Evolutionary conservation across 1,140 invertebrate genomes (phyloP).

Genomic region (Thaumetopoea pityocampa): DNA sequence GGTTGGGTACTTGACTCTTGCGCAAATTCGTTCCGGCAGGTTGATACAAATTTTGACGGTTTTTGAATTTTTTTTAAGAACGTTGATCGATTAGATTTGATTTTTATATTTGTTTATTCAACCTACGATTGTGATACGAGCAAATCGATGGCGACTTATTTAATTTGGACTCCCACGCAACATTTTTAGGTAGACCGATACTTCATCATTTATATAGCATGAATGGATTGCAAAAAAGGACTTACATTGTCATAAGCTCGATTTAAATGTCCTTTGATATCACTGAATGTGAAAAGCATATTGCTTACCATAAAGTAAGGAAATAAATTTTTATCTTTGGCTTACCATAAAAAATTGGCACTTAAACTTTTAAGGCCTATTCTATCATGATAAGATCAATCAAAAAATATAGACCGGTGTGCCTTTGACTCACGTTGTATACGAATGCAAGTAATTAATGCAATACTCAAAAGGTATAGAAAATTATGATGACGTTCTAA

Average conservation of each 20-base stretch:
- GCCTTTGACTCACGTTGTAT: too few relatives aligned
- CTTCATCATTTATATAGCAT: not conserved
- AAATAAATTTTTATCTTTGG: too few relatives aligned
- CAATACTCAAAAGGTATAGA: too few relatives aligned
- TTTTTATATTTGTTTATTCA: constrained; percentile 60
- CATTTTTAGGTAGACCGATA: constrained; percentile 2
- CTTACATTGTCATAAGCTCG: not conserved
- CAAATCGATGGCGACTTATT: constrained; percentile 20
- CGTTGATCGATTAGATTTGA: constrained; percentile 61
- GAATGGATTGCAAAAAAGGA: not conserved
- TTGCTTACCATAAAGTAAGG: too few relatives aligned
- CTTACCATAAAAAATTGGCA: too few relatives aligned
- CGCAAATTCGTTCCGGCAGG: constrained; percentile 47
- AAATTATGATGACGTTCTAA: too few relatives aligned
- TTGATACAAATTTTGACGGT: constrained; percentile 38
- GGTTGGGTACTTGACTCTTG: constrained; percentile 31
- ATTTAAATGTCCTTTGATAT: not conserved
- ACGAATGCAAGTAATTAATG: too few relatives aligned
- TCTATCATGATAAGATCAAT: too few relatives aligned
- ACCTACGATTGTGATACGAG: constrained; percentile 29
- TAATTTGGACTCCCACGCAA: constrained; percentile 46
- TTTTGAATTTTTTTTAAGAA: constrained; percentile 43
- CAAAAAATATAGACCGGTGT: too few relatives aligned
- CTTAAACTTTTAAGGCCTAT: too few relatives aligned
- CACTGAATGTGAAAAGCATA: too few relatives aligned